Conservation (phyloP, 2,113 vertebrate genomes). For the Smithornis capensis region DNA sequence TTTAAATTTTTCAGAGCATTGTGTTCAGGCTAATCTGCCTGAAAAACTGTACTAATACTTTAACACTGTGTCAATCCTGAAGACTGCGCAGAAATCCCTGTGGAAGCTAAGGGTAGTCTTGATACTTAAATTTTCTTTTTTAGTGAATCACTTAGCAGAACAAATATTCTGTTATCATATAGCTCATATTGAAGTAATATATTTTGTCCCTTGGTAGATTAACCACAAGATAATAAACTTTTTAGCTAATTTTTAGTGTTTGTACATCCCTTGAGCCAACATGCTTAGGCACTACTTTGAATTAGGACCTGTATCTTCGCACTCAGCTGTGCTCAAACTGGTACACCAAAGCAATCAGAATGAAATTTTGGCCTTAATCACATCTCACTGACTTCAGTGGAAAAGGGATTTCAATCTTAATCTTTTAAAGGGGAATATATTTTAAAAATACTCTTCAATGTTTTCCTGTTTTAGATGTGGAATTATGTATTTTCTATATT, state of each 20-base stretch:
- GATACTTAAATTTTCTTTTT: slow-evolving; percentile 1
- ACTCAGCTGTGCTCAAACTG: not conserved
- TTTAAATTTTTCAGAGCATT: slow-evolving; percentile 75
- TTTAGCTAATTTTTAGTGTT: not conserved
- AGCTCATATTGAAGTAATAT: not conserved
- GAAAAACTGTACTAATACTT: slow-evolving; percentile 64
- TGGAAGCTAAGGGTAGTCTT: not conserved
- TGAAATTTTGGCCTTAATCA: not conserved
- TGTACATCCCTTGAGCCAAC: not conserved
- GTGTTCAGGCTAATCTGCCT: slow-evolving; percentile 56
- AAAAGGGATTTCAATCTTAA: not conserved
- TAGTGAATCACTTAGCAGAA: not conserved
- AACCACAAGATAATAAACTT: not conserved
- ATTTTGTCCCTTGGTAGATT: not conserved
- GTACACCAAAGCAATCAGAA: not conserved
- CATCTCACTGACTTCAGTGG: not conserved
- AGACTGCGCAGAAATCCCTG: not conserved
- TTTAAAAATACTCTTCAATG: not conserved
- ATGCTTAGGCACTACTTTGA: not conserved
- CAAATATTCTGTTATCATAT: not conserved
- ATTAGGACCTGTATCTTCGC: not conserved
- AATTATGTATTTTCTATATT: not conserved
- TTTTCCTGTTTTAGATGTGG: not conserved
- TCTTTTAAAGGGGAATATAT: not conserved
- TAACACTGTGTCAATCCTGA: slow-evolving; percentile 13